Percentiles rank a stretch among this genome's conserved stretches.
Conservation (phyloP, 2,888 invertebrate species). For the Odontomyia ornata region DNA sequence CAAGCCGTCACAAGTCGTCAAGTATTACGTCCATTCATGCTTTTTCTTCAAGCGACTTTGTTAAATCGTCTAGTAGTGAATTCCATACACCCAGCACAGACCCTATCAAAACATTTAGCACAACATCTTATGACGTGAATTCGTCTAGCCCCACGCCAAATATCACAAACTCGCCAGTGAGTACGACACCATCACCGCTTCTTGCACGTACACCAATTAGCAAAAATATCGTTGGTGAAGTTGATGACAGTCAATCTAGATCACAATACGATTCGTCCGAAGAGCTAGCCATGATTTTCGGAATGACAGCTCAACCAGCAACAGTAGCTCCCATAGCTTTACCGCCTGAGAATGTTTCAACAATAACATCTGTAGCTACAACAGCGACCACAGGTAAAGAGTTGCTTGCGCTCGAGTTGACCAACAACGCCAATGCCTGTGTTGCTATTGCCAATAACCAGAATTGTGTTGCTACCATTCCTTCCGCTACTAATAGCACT, state of each 20-base stretch:
- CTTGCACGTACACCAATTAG: constrained; percentile 58
- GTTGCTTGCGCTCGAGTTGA: constrained; percentile 30
- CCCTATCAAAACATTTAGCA: constrained; percentile 64
- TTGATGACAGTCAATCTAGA: constrained; percentile 46
- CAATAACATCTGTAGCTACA: constrained; percentile 18
- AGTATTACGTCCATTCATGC: constrained; percentile 64
- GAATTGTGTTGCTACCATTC: constrained; percentile 28
- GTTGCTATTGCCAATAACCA: constrained; percentile 40
- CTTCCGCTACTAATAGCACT: constrained; percentile 50
- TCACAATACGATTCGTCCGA: constrained; percentile 71
- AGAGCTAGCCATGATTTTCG: constrained; percentile 72
- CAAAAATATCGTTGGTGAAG: constrained; percentile 52
- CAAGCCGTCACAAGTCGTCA: constrained; percentile 59
- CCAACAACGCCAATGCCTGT: constrained; percentile 21
- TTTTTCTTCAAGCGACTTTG: constrained; percentile 63
- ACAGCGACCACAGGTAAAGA: constrained; percentile 54
- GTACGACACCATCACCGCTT: constrained; percentile 58
- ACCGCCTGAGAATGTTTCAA: constrained; percentile 30
- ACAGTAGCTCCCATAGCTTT: constrained; percentile 5
- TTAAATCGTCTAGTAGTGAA: constrained; percentile 64
- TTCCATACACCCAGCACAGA: constrained; percentile 61
- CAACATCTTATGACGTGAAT: constrained; percentile 62
- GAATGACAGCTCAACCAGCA: constrained; percentile 55
- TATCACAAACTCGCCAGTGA: constrained; percentile 54
- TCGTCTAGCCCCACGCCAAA: constrained; percentile 58